These are phyloP conservation scores for Heteropelma amictum DNA, from an alignment of 2,888 invertebrate genomes.

Conservation along the genomic window DNA sequence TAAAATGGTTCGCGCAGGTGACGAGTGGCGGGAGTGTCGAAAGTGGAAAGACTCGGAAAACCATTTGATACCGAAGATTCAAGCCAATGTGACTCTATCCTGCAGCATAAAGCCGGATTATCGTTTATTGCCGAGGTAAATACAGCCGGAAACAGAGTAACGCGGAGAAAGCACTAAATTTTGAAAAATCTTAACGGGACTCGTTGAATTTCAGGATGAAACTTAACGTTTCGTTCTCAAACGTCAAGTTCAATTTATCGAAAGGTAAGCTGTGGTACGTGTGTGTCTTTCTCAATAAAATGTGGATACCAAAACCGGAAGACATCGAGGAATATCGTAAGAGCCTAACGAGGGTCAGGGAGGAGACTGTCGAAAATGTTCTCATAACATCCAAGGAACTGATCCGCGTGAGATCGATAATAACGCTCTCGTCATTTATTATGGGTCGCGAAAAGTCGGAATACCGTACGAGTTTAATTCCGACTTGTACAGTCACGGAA, in stretches of 20 bases:
- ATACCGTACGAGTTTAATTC: slow-evolving; percentile 61
- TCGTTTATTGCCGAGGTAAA: slow-evolving; percentile 83
- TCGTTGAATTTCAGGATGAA: slow-evolving; percentile 82
- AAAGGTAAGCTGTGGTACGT: slow-evolving; percentile 84
- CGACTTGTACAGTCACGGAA: slow-evolving; percentile 63
- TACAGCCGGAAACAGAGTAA: background rate
- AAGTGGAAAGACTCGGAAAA: slow-evolving; percentile 86
- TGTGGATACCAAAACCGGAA: slow-evolving; percentile 75
- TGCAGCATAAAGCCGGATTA: slow-evolving; percentile 87
- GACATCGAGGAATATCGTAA: slow-evolving; percentile 63
- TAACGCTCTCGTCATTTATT: slow-evolving; percentile 68
- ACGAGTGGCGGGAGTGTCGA: slow-evolving; percentile 87
- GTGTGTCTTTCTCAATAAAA: slow-evolving; percentile 82
- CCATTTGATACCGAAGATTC: slow-evolving; percentile 86
- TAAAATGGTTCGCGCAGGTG: slow-evolving; percentile 77
- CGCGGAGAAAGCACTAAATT: too few relatives aligned
- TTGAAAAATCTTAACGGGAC: too few relatives aligned
- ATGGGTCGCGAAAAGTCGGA: slow-evolving; percentile 61
- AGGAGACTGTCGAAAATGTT: slow-evolving; percentile 49
- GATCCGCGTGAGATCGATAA: slow-evolving; percentile 62
- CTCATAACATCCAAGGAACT: slow-evolving; percentile 59
- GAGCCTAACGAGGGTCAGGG: slow-evolving; percentile 53
- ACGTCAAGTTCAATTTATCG: slow-evolving; percentile 86
- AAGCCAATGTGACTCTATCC: slow-evolving; percentile 84
- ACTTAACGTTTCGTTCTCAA: slow-evolving; percentile 85